phyloP scores from a whole-genome alignment of 2,888 invertebrate species.

The Nomada ferruginata region DNA sequence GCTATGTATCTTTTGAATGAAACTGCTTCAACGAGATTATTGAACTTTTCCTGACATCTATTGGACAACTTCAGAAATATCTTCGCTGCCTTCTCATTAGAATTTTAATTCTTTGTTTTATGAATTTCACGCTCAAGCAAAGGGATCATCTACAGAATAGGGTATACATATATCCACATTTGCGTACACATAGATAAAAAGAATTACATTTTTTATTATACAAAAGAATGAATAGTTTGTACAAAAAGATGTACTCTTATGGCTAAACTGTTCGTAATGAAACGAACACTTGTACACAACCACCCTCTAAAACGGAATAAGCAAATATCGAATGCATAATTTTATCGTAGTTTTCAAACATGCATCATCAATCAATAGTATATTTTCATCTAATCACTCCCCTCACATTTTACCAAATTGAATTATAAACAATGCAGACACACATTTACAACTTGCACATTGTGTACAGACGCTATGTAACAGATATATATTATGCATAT shows the following conservation, averaged over 20 bases:
- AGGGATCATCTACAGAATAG: background rate
- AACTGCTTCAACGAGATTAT: background rate
- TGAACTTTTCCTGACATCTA: slow-evolving; percentile 13
- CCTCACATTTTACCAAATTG: slow-evolving; percentile 15
- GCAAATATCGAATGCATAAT: slow-evolving; percentile 46
- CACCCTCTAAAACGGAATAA: slow-evolving; percentile 43
- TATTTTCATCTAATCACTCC: slow-evolving; percentile 23
- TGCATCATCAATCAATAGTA: slow-evolving; percentile 20
- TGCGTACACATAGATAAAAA: slow-evolving; percentile 54
- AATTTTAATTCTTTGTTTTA: background rate
- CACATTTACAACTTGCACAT: slow-evolving; percentile 35
- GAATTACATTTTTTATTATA: slow-evolving; percentile 75
- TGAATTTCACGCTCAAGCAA: background rate
- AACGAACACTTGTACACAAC: slow-evolving; percentile 54
- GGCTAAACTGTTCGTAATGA: slow-evolving; percentile 43
- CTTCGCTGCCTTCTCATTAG: background rate
- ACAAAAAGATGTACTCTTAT: slow-evolving; percentile 75
- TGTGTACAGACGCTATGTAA: slow-evolving; percentile 38
- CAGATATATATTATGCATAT: slow-evolving; percentile 62
- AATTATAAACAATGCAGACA: slow-evolving; percentile 39
- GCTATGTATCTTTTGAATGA: background rate
- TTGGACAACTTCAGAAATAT: background rate
- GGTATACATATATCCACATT: background rate
- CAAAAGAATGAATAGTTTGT: slow-evolving; percentile 75
- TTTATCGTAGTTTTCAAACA: background rate